phyloP scores from a whole-genome alignment of 2,888 invertebrate genomes.

The Catonia carolina region DNA sequence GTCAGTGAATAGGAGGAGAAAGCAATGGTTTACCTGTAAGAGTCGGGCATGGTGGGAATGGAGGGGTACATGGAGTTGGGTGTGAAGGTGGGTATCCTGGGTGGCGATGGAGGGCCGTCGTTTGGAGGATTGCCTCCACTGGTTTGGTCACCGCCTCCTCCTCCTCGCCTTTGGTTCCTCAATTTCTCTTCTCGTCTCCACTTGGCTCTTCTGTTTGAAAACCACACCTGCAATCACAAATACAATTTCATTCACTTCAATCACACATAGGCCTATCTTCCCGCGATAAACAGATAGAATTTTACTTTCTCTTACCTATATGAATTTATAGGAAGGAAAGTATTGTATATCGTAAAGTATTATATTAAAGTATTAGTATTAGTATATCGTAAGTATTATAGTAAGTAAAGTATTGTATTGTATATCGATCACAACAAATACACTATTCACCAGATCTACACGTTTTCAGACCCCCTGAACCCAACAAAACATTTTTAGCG shows the following conservation, averaged over 20 bases:
- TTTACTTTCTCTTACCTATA: too few relatives aligned
- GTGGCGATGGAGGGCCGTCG: slow-evolving; percentile 38
- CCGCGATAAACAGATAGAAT: too few relatives aligned
- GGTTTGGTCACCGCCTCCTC: slow-evolving; percentile 42
- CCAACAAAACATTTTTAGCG: too few relatives aligned
- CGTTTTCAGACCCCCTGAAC: too few relatives aligned
- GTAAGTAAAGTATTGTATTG: too few relatives aligned
- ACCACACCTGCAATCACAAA: slow-evolving; percentile 83
- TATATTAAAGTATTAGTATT: too few relatives aligned
- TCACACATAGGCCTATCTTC: neutral
- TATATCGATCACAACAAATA: too few relatives aligned
- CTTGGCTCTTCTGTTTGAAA: slow-evolving; percentile 97
- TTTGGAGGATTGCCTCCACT: slow-evolving; percentile 29
- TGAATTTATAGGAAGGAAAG: too few relatives aligned
- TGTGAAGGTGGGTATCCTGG: slow-evolving; percentile 51
- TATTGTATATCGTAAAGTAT: too few relatives aligned
- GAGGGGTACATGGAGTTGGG: slow-evolving; percentile 94
- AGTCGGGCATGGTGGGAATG: slow-evolving; percentile 60
- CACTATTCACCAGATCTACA: too few relatives aligned
- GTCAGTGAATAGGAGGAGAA: too few relatives aligned
- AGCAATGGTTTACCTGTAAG: slow-evolving; percentile 79
- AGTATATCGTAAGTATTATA: too few relatives aligned
- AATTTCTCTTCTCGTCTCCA: slow-evolving; percentile 99
- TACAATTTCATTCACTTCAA: slow-evolving; percentile 16
- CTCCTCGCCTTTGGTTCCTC: slow-evolving; percentile 73